A percentile compares a stretch with the other conserved stretches of the same genome.
Conservation (phyloP, 2,888 invertebrate genomes). For the Hyppa rectilinea region DNA sequence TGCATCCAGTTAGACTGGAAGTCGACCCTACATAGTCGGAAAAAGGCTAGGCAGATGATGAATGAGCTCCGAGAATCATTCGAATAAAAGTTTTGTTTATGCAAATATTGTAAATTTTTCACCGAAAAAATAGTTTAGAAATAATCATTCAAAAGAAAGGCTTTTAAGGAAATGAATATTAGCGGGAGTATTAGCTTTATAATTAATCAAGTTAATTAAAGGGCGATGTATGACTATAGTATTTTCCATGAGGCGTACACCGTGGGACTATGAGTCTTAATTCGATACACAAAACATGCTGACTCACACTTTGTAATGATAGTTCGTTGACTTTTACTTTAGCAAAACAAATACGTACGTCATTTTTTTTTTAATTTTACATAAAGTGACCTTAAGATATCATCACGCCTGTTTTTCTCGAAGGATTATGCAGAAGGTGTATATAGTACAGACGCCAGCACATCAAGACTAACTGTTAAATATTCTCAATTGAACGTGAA, state of each 20-base stretch:
- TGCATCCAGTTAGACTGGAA: too few relatives aligned
- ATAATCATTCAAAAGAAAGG: slow-evolving; percentile 1
- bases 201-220: slow-evolving; percentile 46
- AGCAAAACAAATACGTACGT: slow-evolving; percentile 16
- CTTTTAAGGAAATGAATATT: slow-evolving; percentile 31
- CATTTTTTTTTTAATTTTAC: neutral
- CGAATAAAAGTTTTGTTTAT: neutral
- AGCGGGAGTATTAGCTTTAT: slow-evolving; percentile 12
- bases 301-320: slow-evolving; percentile 65
- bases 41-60: neutral
- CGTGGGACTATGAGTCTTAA: slow-evolving; percentile 22
- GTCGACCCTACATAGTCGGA: too few relatives aligned
- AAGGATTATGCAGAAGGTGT: too few relatives aligned
- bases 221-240: slow-evolving; percentile 14
- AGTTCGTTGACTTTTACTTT: slow-evolving; percentile 32
- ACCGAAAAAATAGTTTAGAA: neutral
- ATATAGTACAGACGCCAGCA: too few relatives aligned
- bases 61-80: neutral
- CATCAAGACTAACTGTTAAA: too few relatives aligned
- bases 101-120: neutral
- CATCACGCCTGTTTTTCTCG: too few relatives aligned
- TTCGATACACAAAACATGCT: slow-evolving; percentile 58
- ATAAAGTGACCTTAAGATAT: neutral
- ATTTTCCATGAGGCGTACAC: slow-evolving; percentile 24
- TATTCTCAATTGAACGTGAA: too few relatives aligned